Evolutionary conservation across 1,140 invertebrate genomes (phyloP), one percentile per base, ranked within the genome.

Genomic region (Akabosia matsudoensis): DNA sequence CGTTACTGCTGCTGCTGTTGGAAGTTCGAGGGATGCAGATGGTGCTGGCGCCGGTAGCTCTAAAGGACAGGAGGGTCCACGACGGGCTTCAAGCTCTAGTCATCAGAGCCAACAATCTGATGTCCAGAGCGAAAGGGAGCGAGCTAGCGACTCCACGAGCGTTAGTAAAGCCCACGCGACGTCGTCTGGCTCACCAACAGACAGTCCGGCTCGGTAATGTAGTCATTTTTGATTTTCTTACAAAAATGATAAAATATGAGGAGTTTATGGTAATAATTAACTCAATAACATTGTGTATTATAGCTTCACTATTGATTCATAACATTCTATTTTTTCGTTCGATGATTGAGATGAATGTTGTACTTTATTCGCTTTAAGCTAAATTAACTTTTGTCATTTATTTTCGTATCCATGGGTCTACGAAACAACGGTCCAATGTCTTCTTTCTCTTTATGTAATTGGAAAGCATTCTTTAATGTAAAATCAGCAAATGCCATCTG

Each of bases 1-100:
- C 74, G 74, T 37, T 74, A 70, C 72, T 37, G 70, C 45, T 52
- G 72, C 33, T 37, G 18, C 26, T 67, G 67, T 52, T 24, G 74
- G 54, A 24, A 70, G 67, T 24, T 33, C 28, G 18, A 70, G 67
- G 18, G 28, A 30, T 30, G 28, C 67, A 14, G 28, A 30, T 70
- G 14, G 7, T 10, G 67, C 7, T 26, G 28, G 56, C 4, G n/a
- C n/a, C n/a, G n/a, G 67, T 7, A 61, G 54, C 24, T 61, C 54
- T 4, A 67, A 31, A 67, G 61, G 61, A n/a, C 26, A 28, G 7
- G 61, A 67, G 4, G 61, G 70, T 72, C 30, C 70, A 14, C 4
- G 70, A 34, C 70, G 70, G 3, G 37, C 70, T 45, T 72, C 70
- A 3, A 45, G 33, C 33, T 72, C 70, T 34, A 45, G 33, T 24